Conservation (phyloP, 2,113 vertebrate genomes). For the Hoplias malabaricus region DNA sequence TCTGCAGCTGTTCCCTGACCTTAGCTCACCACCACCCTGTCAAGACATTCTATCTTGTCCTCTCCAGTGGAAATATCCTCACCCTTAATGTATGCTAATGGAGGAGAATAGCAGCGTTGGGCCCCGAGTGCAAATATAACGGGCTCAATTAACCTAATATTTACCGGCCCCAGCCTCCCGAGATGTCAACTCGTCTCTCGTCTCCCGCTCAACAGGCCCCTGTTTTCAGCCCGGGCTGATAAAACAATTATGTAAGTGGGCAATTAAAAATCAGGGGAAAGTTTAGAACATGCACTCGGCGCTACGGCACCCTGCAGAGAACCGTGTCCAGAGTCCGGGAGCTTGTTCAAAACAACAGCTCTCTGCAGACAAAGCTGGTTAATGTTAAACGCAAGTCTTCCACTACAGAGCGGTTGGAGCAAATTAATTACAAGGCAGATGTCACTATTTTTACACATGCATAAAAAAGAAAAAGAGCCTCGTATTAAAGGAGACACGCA, state of each 20-base stretch:
- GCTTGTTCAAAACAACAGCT: background rate
- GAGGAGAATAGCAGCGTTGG: slow-evolving; percentile 55
- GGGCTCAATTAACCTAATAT: slow-evolving; percentile 71
- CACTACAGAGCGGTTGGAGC: slow-evolving; percentile 7
- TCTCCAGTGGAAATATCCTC: slow-evolving; percentile 51
- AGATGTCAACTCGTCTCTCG: slow-evolving; percentile 48
- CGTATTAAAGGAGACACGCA: background rate
- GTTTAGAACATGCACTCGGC: slow-evolving; percentile 18
- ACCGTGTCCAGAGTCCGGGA: slow-evolving; percentile 19
- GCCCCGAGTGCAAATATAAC: slow-evolving; percentile 64
- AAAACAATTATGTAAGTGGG: slow-evolving; percentile 30
- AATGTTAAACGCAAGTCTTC: slow-evolving; percentile 24
- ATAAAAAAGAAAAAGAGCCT: background rate
- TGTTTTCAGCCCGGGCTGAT: slow-evolving; percentile 33
- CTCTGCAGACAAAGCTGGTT: slow-evolving; percentile 5
- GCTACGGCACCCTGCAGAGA: background rate
- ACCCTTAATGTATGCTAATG: slow-evolving; percentile 71
- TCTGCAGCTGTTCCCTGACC: background rate
- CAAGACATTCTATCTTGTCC: slow-evolving; percentile 1
- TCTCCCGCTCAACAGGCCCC: slow-evolving; percentile 35
- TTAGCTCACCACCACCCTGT: background rate
- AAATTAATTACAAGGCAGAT: background rate
- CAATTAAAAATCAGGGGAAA: slow-evolving; percentile 33
- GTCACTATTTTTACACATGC: slow-evolving; percentile 3
- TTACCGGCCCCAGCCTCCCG: slow-evolving; percentile 62